These are phyloP conservation scores for Caenorhabditis virilis DNA, from an alignment of 2,888 invertebrate species.

Conservation along the genomic window DNA sequence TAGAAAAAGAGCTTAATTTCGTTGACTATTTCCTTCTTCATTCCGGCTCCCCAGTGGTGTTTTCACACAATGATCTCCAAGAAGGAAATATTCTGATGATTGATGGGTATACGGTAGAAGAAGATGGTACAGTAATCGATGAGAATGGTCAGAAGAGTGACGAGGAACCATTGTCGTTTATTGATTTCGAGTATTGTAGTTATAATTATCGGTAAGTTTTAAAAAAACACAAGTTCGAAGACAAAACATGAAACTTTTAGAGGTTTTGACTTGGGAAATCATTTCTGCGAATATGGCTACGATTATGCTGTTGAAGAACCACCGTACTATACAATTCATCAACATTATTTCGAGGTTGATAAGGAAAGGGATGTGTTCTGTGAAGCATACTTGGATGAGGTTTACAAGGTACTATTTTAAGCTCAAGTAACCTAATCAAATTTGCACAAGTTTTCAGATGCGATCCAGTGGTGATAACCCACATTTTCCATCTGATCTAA, in stretches of 20 bases:
- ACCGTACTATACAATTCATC: conserved; percentile 49
- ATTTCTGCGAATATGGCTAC: conserved; percentile 53
- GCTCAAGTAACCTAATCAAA: not conserved
- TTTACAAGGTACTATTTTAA: conserved; percentile 37
- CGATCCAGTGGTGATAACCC: conserved; percentile 35
- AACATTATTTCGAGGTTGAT: conserved; percentile 42
- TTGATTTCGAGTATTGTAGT: conserved; percentile 54
- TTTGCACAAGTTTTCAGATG: conserved; percentile 34
- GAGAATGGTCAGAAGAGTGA: conserved; percentile 21
- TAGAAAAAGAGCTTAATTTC: conserved; percentile 52
- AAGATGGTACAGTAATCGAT: conserved; percentile 38
- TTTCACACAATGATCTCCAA: conserved; percentile 70
- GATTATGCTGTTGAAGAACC: conserved; percentile 42
- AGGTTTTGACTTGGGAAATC: conserved; percentile 56
- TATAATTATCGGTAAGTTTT: conserved; percentile 50
- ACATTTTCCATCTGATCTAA: conserved; percentile 48
- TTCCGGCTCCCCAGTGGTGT: conserved; percentile 75
- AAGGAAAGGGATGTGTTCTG: conserved; percentile 44
- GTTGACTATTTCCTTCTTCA: conserved; percentile 48
- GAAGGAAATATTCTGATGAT: conserved; percentile 52
- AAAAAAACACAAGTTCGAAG: not conserved
- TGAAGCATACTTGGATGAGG: conserved; percentile 46
- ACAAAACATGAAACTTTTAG: conserved; percentile 20
- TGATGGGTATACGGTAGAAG: conserved; percentile 40
- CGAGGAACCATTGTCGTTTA: conserved; percentile 45